Percentiles rank a stretch among this genome's conserved stretches.
Conservation (phyloP, 2,888 invertebrate genomes). For the Calephelis perditalis region DNA sequence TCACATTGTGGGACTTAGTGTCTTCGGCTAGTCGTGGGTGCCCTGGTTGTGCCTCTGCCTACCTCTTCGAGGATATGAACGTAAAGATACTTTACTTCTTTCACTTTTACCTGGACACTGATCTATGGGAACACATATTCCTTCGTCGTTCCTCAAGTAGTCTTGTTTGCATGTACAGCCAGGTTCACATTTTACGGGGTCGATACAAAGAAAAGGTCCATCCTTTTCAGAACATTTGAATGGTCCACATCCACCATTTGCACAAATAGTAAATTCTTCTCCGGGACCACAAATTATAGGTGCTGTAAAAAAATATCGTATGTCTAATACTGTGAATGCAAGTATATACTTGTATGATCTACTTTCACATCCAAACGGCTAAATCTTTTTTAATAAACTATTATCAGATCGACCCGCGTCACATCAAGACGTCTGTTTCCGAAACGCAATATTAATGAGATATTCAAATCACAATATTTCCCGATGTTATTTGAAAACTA, state of each 20-base stretch:
- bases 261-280: constrained; percentile 34
- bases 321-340: not conserved
- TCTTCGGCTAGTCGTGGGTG: too few species aligned
- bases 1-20: too few species aligned
- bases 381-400: too few species aligned
- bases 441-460: too few species aligned
- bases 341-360: not conserved
- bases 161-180: constrained; percentile 37
- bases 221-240: constrained; percentile 35
- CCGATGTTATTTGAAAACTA: too few species aligned
- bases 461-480: too few species aligned
- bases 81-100: too few species aligned
- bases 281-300: constrained; percentile 21
- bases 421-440: too few species aligned
- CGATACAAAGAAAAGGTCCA: constrained; percentile 31
- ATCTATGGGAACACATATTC: constrained; percentile 14
- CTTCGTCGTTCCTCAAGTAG: constrained; percentile 31
- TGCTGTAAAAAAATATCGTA: not conserved
- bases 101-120: too few species aligned
- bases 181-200: constrained; percentile 25
- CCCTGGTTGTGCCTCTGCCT: too few species aligned
- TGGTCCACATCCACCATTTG: constrained; percentile 39
- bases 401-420: too few species aligned
- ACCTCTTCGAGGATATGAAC: too few species aligned
- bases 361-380: not conserved